Evolutionary conservation across 2,113 vertebrate species (phyloP).

Genomic region (Opisthocomus hoazin): DNA sequence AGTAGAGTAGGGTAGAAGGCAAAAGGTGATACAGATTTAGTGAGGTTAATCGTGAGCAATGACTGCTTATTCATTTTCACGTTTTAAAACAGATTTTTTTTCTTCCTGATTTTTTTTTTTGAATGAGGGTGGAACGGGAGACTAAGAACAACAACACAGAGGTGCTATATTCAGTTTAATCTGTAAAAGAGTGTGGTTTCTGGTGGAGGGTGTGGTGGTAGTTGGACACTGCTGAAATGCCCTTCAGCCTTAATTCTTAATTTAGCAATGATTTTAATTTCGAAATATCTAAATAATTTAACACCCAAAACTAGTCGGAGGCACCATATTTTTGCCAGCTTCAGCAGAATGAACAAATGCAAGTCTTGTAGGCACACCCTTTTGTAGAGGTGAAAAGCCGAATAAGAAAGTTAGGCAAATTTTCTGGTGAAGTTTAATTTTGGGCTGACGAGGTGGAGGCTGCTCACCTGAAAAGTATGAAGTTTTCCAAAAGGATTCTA

Average conservation of each 20-base stretch:
- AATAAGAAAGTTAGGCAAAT: slow-evolving; percentile 6
- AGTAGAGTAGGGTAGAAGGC: background rate
- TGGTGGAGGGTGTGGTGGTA: background rate
- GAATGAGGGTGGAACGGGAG: background rate
- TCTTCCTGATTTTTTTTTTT: background rate
- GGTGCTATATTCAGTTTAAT: background rate
- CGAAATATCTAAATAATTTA: background rate
- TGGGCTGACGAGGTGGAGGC: background rate
- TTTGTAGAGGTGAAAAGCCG: background rate
- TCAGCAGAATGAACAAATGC: background rate
- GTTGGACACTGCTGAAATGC: background rate
- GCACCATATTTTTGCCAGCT: background rate
- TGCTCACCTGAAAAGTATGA: background rate
- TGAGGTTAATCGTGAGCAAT: background rate
- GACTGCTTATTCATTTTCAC: background rate
- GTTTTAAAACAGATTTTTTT: background rate
- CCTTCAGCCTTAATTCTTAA: background rate
- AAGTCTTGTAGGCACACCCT: background rate
- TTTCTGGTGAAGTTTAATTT: background rate
- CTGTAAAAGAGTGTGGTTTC: background rate
- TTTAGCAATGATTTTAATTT: slow-evolving; percentile 17
- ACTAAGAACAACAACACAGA: background rate
- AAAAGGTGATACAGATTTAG: background rate
- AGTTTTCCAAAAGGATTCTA: background rate
- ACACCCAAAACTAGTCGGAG: background rate